Evolutionary conservation across 2,113 vertebrate genomes (phyloP), one percentile per base, ranked within the genome.

Genomic region (Coregonus clupeaformis): DNA sequence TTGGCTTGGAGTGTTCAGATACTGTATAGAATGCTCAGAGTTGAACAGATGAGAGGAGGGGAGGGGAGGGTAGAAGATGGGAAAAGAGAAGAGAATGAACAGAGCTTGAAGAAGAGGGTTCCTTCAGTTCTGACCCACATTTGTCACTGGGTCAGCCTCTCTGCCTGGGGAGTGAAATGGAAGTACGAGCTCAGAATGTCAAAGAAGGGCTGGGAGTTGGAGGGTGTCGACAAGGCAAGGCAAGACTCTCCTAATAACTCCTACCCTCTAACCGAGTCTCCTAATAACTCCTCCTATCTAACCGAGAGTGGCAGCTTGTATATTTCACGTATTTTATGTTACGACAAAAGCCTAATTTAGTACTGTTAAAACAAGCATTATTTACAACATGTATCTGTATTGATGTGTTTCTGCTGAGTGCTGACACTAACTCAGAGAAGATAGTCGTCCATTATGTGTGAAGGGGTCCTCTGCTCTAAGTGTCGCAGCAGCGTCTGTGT

Each of bases 121-220:
- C 22, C 74, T 63, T 76, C 73, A 72, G 83, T 80, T 75, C 80
- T 32, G 65, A 45, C 25, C 27, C 29, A 7, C 13, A 22, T 78
- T 78, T 80, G 77, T 75, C 64, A 78, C 59, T 68, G 76, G 81
- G 76, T 80, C 80, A 52, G 67, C 71, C 68, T 72, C 62, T 45
- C 68, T 72, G 13, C 49, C 65, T 27, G 65, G 45, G 75, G 76
- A 77, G 74, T 77, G 79, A 83, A 85, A 85, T 85, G 22, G 76
- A 69, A 83, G 69, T 71, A 78, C 71, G 60, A 32, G 52, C 57
- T 24, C 68, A 59, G 78, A 85, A 83, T 79, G 65, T 68, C 71
- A 77, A 52, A n/a, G n/a, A 69, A 72, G 30, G 42, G 69, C 27
- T 24, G 47, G 3, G 25, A 36, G 25, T 11, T 66, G 22, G 11